phyloP scores from a whole-genome alignment of 1,140 invertebrate genomes.

The Riptortus pedestris region DNA sequence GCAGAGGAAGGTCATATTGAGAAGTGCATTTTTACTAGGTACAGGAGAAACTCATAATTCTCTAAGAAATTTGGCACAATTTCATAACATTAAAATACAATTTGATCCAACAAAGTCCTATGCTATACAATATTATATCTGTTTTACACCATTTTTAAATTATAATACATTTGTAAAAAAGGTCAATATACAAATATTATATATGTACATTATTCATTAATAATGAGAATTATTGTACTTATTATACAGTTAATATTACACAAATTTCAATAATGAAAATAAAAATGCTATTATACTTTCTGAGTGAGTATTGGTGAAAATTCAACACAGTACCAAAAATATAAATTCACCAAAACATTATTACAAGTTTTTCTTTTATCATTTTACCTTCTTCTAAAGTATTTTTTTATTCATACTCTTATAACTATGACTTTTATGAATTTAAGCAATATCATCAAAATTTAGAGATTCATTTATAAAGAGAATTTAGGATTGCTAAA shows the following conservation, averaged over 20 bases:
- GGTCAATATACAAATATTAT: slow-evolving; percentile 1
- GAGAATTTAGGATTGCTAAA: no score
- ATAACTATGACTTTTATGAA: no score
- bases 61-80: slow-evolving; percentile 1
- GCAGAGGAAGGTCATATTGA: no score
- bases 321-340: slow-evolving; percentile 6
- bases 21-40: slow-evolving; percentile 1
- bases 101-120: background rate
- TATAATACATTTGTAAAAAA: slow-evolving; percentile 3
- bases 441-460: background rate
- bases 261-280: background rate
- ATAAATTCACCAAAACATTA: slow-evolving; percentile 5
- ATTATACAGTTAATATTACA: slow-evolving; percentile 8
- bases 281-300: background rate
- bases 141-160: background rate
- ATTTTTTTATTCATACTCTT: background rate
- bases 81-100: slow-evolving; percentile 8
- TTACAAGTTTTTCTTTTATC: background rate
- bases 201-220: background rate
- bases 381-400: background rate
- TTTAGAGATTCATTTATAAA: slow-evolving; percentile 4
- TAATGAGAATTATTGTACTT: slow-evolving; percentile 2
- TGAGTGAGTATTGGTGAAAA: background rate
- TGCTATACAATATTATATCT: slow-evolving; percentile 6
- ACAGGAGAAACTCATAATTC: background rate